A percentile compares a stretch with the other conserved stretches of the same genome.
Conservation (phyloP, 35 echinoderm and acorn worm genomes). For the Ophioderma brevispina region DNA sequence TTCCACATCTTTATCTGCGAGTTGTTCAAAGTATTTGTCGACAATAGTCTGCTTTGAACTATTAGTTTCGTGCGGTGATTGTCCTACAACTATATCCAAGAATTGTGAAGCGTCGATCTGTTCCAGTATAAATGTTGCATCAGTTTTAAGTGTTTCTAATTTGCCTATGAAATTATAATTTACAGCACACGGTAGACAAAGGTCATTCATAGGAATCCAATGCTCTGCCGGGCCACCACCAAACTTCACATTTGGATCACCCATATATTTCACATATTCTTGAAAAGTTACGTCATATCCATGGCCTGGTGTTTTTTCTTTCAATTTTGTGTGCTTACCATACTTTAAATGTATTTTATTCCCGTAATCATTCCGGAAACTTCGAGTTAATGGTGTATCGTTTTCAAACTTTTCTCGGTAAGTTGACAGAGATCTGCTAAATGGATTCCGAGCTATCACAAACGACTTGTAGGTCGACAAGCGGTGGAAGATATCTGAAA, state of each 20-base stretch:
- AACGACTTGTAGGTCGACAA: conserved; percentile 57
- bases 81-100: neutral
- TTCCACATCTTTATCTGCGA: neutral
- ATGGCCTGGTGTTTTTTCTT: neutral
- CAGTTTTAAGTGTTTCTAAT: conserved; percentile 41
- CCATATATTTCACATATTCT: conserved; percentile 46
- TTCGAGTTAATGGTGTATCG: neutral
- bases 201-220: conserved; percentile 35
- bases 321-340: neutral
- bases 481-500: neutral
- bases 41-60: neutral
- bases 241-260: neutral
- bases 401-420: conserved; percentile 54
- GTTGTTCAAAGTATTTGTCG: neutral
- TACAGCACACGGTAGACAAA: conserved; percentile 51
- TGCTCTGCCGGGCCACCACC: conserved; percentile 12
- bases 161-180: conserved; percentile 54
- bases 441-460: conserved; percentile 57
- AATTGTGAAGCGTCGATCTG: neutral
- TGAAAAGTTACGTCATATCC: conserved; percentile 40
- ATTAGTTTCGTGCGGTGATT: neutral
- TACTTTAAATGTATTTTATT: conserved; percentile 6
- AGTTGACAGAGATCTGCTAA: conserved; percentile 48
- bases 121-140: conserved; percentile 34
- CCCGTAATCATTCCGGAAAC: neutral